These are phyloP conservation scores for Phalacrocorax aristotelis DNA, from an alignment of 2,113 vertebrate species.

Conservation along the genomic window DNA sequence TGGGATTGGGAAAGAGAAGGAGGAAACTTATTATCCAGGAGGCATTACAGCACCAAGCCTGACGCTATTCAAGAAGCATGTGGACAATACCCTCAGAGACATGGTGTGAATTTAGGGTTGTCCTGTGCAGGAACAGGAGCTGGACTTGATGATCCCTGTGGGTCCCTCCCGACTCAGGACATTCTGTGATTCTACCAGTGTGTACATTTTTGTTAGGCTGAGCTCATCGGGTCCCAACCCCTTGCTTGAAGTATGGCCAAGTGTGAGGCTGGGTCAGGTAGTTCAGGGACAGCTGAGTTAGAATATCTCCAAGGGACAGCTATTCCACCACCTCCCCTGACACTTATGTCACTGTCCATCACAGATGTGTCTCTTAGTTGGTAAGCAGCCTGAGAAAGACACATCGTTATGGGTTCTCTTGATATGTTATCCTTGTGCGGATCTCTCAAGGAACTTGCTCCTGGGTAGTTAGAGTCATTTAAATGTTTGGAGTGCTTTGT, in stretches of 20 bases:
- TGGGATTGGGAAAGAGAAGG: not conserved
- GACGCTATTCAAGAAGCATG: no score
- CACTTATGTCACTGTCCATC: not conserved
- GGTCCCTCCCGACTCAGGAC: no score
- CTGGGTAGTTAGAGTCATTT: not conserved
- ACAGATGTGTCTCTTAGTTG: not conserved
- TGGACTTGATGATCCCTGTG: no score
- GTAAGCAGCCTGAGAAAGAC: not conserved
- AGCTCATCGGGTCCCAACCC: not conserved
- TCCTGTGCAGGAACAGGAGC: no score
- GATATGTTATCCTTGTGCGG: not conserved
- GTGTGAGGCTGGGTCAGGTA: not conserved
- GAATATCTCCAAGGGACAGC: not conserved
- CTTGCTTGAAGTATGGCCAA: not conserved
- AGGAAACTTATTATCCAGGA: not conserved
- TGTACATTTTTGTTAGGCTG: not conserved
- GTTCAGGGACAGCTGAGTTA: rapidly evolving
- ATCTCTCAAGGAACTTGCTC: not conserved
- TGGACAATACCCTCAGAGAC: no score
- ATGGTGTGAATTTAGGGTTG: no score
- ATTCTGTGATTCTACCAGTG: no score
- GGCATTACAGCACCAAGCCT: no score
- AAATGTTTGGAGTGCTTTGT: not conserved
- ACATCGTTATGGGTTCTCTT: no score
- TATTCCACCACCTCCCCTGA: rapidly evolving